Base-by-base conservation (phyloP, 2,888 invertebrate genomes). In the Trachelus troglodyta region DNA sequence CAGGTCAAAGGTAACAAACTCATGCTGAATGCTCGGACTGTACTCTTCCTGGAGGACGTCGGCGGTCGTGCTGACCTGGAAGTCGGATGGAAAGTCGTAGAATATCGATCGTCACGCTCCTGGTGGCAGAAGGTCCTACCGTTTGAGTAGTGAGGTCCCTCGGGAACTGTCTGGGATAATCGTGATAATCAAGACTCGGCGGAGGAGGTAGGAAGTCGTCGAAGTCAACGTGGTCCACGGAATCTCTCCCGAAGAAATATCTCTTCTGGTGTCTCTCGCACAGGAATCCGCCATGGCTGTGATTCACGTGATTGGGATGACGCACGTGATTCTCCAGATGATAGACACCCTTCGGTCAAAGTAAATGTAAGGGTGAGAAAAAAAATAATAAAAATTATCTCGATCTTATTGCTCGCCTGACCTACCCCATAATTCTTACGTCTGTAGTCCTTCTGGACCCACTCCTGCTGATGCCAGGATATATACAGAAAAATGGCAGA, bases 401-500 rank as follows among this genome's bases (percentile, higher is more conserved):
- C 1, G 4, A 56, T 6, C 2, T 6, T 0, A 23, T 23, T 23
- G 74, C 77, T 80, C 23, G 12, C 3, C 1, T 1, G 35, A 75
- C 79, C 69, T 40, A 89, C 90, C 86, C 88, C 86, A 83, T 88
- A 88, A 86, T 88, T 90, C 86, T 89, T 89, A 78, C 87, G 87
- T 80, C 88, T 93, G 92, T 79, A 93, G 90, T 79, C 93, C 86
- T 88, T 93, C 92, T 85, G 93, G 81, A 93, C 92, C 93, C 94
- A 93, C 91, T 94, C 94, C 90, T 93, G 93, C 92, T 95, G 95
- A 87, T 95, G 95, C 94, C 95, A 95, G 90, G 95, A 95, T 87
- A 98, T 96, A 92, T 96, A 98, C 83, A 97, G 94, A 91, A 97
- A 97, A 84, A 98, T 95, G 79, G 97, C 97, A 81, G 96, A 95